Conservation (phyloP, 2,113 vertebrate genomes). For the Speoplatyrhinus poulsoni region DNA sequence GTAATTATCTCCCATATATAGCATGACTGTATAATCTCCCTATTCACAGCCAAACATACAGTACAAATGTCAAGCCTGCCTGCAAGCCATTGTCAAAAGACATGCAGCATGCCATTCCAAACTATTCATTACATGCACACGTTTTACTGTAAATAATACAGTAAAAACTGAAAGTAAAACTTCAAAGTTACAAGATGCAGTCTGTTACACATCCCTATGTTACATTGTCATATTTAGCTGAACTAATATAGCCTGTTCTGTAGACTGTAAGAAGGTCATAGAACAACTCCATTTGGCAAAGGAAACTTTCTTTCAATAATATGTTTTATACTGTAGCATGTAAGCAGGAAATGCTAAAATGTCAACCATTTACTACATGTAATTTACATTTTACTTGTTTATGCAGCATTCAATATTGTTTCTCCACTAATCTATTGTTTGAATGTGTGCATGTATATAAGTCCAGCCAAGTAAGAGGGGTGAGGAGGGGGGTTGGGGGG, state of each 20-base stretch:
- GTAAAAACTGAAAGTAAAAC: not conserved
- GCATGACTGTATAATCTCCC: conserved; percentile 16
- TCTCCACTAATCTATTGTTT: not conserved
- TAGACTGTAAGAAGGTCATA: too few species aligned
- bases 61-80: conserved; percentile 3
- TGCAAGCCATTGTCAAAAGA: conserved; percentile 22
- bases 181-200: too few species aligned
- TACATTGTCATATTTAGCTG: too few species aligned
- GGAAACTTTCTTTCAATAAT: not conserved
- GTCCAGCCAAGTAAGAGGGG: not conserved
- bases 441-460: conserved; percentile 5
- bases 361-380: not conserved
- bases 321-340: not conserved
- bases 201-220: too few species aligned
- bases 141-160: not conserved
- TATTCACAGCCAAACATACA: conserved; percentile 17
- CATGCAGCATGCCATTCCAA: conserved; percentile 15
- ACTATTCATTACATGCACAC: conserved; percentile 26
- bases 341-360: not conserved
- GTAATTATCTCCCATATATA: conserved; percentile 28
- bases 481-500: not conserved
- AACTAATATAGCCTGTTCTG: too few species aligned
- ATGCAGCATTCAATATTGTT: conserved; percentile 16
- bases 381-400: not conserved
- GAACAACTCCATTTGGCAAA: not conserved